Evolutionary conservation across 35 echinoderm and acorn worm species (phyloP), one percentile per base, ranked within the genome.

Genomic region (Ptychodera flava): DNA sequence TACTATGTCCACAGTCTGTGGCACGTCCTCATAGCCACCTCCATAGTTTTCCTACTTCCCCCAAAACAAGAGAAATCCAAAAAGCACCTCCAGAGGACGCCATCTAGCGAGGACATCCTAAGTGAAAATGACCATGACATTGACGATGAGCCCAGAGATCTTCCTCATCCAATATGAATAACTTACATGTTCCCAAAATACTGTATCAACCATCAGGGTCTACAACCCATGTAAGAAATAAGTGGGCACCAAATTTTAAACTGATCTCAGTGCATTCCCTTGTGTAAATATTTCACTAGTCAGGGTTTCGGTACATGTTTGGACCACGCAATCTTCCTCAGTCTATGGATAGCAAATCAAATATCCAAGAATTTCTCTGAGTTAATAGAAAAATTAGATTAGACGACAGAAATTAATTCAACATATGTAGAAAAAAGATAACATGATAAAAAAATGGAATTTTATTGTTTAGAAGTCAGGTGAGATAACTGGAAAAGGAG

Each of bases 11-110:
- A 94, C 77, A 94, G 93, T 78, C 33, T 85, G 0, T 94, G 92
- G 96, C 92, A 94, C 37, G 16, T 87, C 6, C 86, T 79, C 77
- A 99, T 99, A 82, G 96, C 89, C 12, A 29, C 90, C 0, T 90
- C 92, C 28, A 38, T 90, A 0, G 78, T 99, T 12, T 88, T 99
- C 16, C 88, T 99, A 35, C 78, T 94, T 1, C 96, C 96, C 2
- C 86, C 96, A 15, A 16, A 85, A 36, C 30, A 45, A 80, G 29
- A 31, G 38, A 80, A 90, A 84, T 80, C 91, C 36, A 87, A 90
- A 37, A 77, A 85, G 15, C 35, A 92, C 36, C 22, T 64, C 6
- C 6, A 22, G 22, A 64, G 45, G 22, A 22, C 22, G 22, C 45
- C 45, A 64, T 64, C 45, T 6, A 22, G 22, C 22, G 45, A 64